phyloP scores from a whole-genome alignment of 2,113 vertebrate species.

The Cololabis saira region DNA sequence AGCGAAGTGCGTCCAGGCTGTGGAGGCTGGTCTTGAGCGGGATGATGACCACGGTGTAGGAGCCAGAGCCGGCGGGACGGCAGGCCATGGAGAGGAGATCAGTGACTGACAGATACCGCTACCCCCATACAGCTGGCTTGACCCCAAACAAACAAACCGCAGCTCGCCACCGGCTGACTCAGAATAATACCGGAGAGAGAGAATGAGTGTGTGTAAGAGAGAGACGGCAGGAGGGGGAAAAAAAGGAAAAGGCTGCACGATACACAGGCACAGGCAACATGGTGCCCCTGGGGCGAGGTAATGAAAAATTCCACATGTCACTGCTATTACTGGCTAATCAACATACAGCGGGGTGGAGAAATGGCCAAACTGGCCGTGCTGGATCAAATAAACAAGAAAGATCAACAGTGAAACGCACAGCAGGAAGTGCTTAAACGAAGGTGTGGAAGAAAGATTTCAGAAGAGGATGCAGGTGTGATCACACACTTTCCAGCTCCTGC shows the following conservation, averaged over 20 bases:
- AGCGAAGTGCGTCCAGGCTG: conserved; percentile 77
- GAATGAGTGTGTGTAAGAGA: conserved; percentile 15
- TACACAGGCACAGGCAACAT: conserved; percentile 45
- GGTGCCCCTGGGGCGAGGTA: conserved; percentile 67
- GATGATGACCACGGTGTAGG: conserved; percentile 80
- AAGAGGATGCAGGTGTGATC: not conserved
- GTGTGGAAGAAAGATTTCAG: conserved; percentile 12
- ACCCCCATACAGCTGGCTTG: conserved; percentile 49
- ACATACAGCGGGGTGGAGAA: conserved; percentile 31
- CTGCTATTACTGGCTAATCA: conserved; percentile 64
- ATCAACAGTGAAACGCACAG: not conserved
- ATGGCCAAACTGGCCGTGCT: not conserved
- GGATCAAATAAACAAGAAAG: conserved; percentile 1
- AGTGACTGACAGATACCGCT: conserved; percentile 31
- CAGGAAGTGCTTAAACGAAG: conserved; percentile 9
- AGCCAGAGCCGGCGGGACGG: conserved; percentile 41
- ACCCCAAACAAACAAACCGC: conserved; percentile 42
- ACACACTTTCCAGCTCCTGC: not conserved
- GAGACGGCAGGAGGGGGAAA: conserved; percentile 36
- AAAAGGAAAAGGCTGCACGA: conserved; percentile 13
- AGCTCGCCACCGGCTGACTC: conserved; percentile 27
- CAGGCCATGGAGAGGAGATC: conserved; percentile 65
- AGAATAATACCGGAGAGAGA: conserved; percentile 45
- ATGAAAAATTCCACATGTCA: conserved; percentile 79
- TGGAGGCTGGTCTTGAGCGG: conserved; percentile 77